Base-by-base conservation (phyloP, 1,140 invertebrate genomes). In the Thaumatotibia leucotreta region DNA sequence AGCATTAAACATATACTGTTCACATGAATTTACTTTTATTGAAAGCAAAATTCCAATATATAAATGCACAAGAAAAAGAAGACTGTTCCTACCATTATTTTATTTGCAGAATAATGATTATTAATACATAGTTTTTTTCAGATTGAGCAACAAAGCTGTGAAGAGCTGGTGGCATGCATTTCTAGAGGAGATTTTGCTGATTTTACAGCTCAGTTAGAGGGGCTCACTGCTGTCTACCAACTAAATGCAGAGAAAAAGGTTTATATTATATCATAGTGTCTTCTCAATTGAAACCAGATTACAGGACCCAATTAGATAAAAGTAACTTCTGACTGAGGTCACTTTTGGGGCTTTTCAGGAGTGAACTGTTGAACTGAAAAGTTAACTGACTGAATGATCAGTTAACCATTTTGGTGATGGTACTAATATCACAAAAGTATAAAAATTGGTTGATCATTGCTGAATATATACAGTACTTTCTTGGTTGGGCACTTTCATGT, bases 211-310 rank as follows among this genome's bases (percentile, higher is more conserved):
- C 98, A 99, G 88, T 86, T 99, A 3, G 96, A 98, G 91, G 97
- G 97, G 3, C 93, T 99, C 32, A 95, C 95, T 35, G 96, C 97
- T 1, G 98, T 99, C 70, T 99, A 99, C 87, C 96, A 98, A 84
- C 91, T 99, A 11, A 97, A 97, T 91, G 97, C 97, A 8, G 97
- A 99, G 80, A 98, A 98, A 82, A 98, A 97, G 91, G 94, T 86
- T 68, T 74, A 68, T 70, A 17, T 11, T 4, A 45, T 33, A 8
- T 6, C 9, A 32, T 29, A 49, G 27, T 64, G 4, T 1, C 8
- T 64, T 49, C 24, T 64, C n/a, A 17, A 64, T 24, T 29, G 4
- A 20, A n/a, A 49, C 63, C 14, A 20, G n/a, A n/a, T n/a, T n/a
- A n/a, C n/a, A n/a, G n/a, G n/a, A n/a, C n/a, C n/a, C n/a, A n/a